A percentile compares a stretch with the other conserved stretches of the same genome.
Conservation (phyloP, 2,888 invertebrate species). For the Lymantria monacha region DNA sequence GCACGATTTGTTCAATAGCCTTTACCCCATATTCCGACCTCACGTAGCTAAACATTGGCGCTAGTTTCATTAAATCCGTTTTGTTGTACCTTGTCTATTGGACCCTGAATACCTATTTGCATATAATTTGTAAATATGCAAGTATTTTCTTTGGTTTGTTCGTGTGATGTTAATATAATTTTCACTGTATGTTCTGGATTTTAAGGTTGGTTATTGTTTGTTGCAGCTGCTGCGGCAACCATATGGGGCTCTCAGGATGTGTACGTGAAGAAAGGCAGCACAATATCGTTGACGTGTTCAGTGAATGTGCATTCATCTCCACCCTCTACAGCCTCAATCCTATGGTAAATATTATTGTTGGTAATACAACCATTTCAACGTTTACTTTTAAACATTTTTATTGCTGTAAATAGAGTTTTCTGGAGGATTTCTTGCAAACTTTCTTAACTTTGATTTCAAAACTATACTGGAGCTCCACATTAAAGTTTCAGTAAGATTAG, state of each 20-base stretch:
- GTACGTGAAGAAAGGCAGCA: slow-evolving; percentile 94
- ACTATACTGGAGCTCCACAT: slow-evolving; percentile 15
- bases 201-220: slow-evolving; percentile 51
- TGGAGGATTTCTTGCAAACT: background rate
- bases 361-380: slow-evolving; percentile 7
- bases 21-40: background rate
- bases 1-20: slow-evolving; percentile 1
- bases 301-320: slow-evolving; percentile 93
- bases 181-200: slow-evolving; percentile 12
- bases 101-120: slow-evolving; percentile 24
- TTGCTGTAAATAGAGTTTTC: background rate
- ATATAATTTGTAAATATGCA: slow-evolving; percentile 38
- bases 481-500: slow-evolving; percentile 9
- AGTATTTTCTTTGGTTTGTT: slow-evolving; percentile 22
- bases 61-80: slow-evolving; percentile 21
- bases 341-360: slow-evolving; percentile 80
- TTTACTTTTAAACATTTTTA: slow-evolving; percentile 3
- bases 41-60: slow-evolving; percentile 11
- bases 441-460: background rate
- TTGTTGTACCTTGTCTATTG: slow-evolving; percentile 19
- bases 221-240: slow-evolving; percentile 92
- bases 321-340: slow-evolving; percentile 86
- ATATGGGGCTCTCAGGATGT: slow-evolving; percentile 93
- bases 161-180: background rate
- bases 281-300: slow-evolving; percentile 93